These are phyloP conservation scores for Dromas ardeola DNA, from an alignment of 2,113 vertebrate species.

Conservation along the genomic window DNA sequence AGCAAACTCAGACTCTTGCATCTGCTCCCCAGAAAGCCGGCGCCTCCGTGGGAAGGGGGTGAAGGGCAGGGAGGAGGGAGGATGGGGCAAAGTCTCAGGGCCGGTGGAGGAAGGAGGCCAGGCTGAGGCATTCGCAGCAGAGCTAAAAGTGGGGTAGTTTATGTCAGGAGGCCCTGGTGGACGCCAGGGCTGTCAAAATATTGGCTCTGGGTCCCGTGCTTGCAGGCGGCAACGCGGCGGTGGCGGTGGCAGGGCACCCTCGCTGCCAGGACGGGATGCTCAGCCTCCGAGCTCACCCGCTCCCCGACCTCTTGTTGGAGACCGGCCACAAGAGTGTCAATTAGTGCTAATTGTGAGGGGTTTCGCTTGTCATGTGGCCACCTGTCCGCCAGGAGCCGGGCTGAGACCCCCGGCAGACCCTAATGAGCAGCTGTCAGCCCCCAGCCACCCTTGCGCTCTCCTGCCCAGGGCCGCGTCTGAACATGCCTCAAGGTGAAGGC, in stretches of 20 bases:
- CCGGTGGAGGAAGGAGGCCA: not conserved
- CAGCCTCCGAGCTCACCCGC: not conserved
- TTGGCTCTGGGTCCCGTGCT: not conserved
- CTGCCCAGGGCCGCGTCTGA: not conserved
- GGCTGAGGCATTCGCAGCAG: not conserved
- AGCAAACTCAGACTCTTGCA: not conserved
- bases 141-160: not conserved
- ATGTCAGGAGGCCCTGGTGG: not conserved
- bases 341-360: constrained; percentile 63
- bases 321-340: not conserved
- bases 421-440: constrained; percentile 61
- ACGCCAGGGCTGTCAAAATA: not conserved
- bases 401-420: not conserved
- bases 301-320: constrained; percentile 19
- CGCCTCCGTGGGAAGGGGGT: not conserved
- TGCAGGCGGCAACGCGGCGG: accelerated
- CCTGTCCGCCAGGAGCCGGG: constrained; percentile 32
- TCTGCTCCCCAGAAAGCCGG: not conserved
- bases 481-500: not conserved
- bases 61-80: not conserved
- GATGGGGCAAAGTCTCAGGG: not conserved
- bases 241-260: not conserved
- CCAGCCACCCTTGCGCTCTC: accelerated
- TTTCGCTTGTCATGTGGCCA: constrained; percentile 19
- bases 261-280: not conserved